Evolutionary conservation across 2,797 vertebrate species (phyloP).

Genomic region (Leontocebus nigricollis): DNA sequence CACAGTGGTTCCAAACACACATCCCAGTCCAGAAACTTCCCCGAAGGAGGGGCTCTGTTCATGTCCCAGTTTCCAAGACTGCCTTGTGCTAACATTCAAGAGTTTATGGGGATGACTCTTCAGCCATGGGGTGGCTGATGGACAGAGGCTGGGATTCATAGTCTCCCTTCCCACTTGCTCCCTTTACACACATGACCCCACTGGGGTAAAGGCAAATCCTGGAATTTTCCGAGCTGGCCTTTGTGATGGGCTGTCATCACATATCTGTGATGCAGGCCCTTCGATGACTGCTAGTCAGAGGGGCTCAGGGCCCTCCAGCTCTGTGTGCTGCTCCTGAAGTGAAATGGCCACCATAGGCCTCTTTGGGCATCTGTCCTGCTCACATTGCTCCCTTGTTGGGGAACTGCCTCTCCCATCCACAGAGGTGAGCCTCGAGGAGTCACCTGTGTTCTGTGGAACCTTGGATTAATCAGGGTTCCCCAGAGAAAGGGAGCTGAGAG

Average conservation of each 20-base stretch:
- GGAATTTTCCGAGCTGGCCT: background rate
- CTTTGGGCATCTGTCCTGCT: background rate
- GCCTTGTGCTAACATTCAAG: background rate
- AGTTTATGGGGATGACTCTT: no score
- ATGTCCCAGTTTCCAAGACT: background rate
- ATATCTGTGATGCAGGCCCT: no score
- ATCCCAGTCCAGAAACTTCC: background rate
- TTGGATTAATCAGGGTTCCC: background rate
- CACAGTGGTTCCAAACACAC: background rate
- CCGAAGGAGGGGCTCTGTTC: background rate
- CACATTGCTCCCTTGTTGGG: background rate
- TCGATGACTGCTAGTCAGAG: background rate
- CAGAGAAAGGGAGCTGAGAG: background rate
- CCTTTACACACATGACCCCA: background rate
- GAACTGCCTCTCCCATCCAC: background rate
- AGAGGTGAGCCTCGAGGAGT: background rate
- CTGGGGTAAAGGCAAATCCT: background rate
- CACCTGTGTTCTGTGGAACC: background rate
- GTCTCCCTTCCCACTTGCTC: background rate
- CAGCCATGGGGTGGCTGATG: background rate
- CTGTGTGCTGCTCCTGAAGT: background rate
- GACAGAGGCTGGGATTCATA: background rate
- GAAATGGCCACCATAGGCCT: background rate
- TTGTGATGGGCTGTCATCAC: background rate
- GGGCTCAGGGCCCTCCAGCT: background rate